phyloP scores from a whole-genome alignment of 2,888 invertebrate species.

The Pristionchus entomophagus region DNA sequence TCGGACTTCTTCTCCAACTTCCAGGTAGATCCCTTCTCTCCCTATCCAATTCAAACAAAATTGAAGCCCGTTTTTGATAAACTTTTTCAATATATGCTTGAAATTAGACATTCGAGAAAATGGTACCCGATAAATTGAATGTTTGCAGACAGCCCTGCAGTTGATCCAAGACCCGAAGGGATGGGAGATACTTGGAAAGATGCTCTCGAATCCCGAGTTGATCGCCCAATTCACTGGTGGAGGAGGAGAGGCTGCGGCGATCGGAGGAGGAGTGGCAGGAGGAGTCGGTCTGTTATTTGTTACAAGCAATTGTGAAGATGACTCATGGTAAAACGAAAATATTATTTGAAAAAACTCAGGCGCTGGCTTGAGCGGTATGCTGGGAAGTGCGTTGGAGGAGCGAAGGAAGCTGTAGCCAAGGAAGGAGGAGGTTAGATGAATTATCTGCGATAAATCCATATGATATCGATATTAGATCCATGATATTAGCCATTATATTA shows the following conservation, averaged over 20 bases:
- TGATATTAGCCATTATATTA: neutral
- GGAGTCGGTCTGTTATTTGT: neutral
- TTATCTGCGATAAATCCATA: neutral
- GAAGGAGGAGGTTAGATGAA: neutral
- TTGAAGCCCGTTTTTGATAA: too few relatives aligned
- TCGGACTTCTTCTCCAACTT: conserved; percentile 75
- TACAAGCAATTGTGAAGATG: neutral
- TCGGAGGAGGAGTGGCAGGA: neutral
- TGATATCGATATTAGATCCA: neutral
- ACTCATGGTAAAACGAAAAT: neutral
- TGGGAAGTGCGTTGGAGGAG: conserved; percentile 64
- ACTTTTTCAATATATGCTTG: too few relatives aligned
- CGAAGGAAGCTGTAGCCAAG: conserved; percentile 53
- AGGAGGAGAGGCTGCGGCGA: neutral
- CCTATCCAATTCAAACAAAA: too few relatives aligned
- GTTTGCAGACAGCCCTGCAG: conserved; percentile 69
- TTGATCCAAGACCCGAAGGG: conserved; percentile 75
- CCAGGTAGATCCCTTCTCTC: conserved; percentile 66
- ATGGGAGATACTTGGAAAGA: conserved; percentile 73
- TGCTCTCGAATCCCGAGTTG: conserved; percentile 72
- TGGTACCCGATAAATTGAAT: neutral
- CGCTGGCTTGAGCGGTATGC: conserved; percentile 63
- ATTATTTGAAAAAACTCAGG: conserved; percentile 22
- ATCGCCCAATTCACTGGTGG: conserved; percentile 71
- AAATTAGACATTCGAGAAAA: neutral